Evolutionary conservation across 2,888 invertebrate species (phyloP).

Genomic region (Eurytoma adleriae): DNA sequence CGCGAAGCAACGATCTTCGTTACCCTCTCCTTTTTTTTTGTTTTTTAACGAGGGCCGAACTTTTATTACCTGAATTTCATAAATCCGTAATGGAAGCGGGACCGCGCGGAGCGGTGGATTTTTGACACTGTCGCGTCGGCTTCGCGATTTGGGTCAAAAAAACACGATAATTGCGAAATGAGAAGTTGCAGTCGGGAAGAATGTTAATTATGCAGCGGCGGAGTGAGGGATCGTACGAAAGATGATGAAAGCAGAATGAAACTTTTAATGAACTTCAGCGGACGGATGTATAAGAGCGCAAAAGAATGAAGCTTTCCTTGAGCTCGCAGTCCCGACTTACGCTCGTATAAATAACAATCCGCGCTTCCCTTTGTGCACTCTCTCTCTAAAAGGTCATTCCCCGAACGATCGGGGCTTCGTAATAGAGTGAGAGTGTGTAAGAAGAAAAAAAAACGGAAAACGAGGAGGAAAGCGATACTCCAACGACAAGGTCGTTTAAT

Average conservation of each 20-base stretch:
- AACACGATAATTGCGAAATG: constrained; percentile 25
- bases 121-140: too few species aligned
- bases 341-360: not conserved
- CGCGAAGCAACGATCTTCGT: not conserved
- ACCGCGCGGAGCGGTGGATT: not conserved
- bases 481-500: too few species aligned
- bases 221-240: not conserved
- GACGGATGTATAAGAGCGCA: not conserved
- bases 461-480: not conserved
- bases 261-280: constrained; percentile 41
- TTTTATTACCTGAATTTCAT: constrained; percentile 51
- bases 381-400: not conserved
- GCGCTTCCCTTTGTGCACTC: too few species aligned
- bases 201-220: constrained; percentile 42
- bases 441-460: not conserved
- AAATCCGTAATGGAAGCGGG: constrained; percentile 39
- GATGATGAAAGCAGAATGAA: not conserved
- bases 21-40: too few species aligned
- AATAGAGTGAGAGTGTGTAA: not conserved
- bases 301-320: constrained; percentile 5
- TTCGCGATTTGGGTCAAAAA: constrained; percentile 21
- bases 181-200: constrained; percentile 1
- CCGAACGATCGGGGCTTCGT: not conserved
- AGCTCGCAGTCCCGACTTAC: not conserved
- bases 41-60: constrained; percentile 29